These are phyloP conservation scores for Neogobius melanostomus DNA, from an alignment of 2,113 vertebrate species.

Conservation along the genomic window DNA sequence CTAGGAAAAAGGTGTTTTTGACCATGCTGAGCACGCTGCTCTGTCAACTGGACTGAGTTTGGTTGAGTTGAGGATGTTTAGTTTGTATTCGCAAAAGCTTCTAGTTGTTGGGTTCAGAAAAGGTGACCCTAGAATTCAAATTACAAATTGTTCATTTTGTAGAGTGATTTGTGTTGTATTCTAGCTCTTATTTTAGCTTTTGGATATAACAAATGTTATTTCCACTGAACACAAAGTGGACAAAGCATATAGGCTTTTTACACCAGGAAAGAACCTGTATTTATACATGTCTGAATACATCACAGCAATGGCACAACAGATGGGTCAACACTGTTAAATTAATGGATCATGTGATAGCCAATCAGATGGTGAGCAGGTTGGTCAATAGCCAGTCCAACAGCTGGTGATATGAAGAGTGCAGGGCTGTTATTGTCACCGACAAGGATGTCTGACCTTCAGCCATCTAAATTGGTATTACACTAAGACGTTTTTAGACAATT, in stretches of 20 bases:
- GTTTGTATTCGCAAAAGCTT: too few relatives aligned
- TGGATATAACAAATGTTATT: conserved; percentile 13
- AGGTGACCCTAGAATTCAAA: not conserved
- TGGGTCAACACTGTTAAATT: conserved; percentile 44
- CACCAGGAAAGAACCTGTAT: not conserved
- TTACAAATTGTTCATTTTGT: not conserved
- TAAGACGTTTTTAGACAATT: too few relatives aligned
- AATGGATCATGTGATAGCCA: conserved; percentile 54
- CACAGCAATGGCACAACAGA: conserved; percentile 23
- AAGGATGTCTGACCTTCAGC: conserved; percentile 32
- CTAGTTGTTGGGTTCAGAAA: too few relatives aligned
- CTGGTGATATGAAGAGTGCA: conserved; percentile 19
- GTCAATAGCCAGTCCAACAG: conserved; percentile 48
- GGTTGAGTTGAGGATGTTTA: too few relatives aligned
- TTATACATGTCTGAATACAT: conserved; percentile 1
- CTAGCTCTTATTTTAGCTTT: not conserved
- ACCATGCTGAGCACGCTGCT: too few relatives aligned
- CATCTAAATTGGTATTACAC: too few relatives aligned
- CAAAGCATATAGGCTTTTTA: not conserved
- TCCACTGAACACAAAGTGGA: conserved; percentile 12
- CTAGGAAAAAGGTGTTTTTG: too few relatives aligned
- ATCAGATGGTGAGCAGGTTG: conserved; percentile 32
- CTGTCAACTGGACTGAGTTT: too few relatives aligned
- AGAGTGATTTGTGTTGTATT: not conserved
- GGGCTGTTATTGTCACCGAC: conserved; percentile 39